These are phyloP conservation scores for Datnioides undecimradiatus DNA, from an alignment of 2,113 vertebrate genomes.

Conservation along the genomic window DNA sequence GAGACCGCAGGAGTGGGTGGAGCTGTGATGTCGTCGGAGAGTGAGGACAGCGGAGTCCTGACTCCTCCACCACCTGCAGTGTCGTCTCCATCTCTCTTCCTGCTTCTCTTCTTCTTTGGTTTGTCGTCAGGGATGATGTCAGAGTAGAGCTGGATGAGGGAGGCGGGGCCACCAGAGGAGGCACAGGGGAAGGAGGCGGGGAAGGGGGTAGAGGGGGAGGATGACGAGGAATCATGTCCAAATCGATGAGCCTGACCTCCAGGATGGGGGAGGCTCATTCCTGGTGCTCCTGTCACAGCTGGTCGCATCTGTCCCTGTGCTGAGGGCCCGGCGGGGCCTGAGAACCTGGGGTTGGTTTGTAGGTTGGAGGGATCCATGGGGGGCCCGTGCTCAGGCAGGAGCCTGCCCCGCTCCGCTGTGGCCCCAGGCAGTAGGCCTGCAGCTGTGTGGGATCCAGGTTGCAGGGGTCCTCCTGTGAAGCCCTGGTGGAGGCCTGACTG, in stretches of 20 bases:
- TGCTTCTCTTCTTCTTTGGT: constrained; percentile 90
- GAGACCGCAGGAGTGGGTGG: constrained; percentile 88
- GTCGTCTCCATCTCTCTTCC: constrained; percentile 87
- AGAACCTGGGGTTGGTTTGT: constrained; percentile 71
- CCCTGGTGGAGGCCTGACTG: constrained; percentile 73
- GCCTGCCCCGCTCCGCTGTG: constrained; percentile 60
- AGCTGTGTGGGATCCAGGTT: constrained; percentile 28
- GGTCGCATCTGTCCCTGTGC: constrained; percentile 77
- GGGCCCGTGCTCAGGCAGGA: constrained; percentile 64
- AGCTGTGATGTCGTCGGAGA: constrained; percentile 89
- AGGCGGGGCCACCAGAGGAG: constrained; percentile 76
- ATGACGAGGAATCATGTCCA: constrained; percentile 77
- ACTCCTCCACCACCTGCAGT: constrained; percentile 34
- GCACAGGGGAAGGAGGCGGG: constrained; percentile 26
- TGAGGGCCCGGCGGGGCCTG: constrained; percentile 59
- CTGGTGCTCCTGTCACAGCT: constrained; percentile 57
- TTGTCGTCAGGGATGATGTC: constrained; percentile 94
- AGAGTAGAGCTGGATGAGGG: constrained; percentile 92
- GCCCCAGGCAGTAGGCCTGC: constrained; percentile 49
- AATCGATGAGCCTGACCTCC: constrained; percentile 49
- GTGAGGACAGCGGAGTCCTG: constrained; percentile 89
- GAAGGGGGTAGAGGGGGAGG: constrained; percentile 25
- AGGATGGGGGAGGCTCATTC: constrained; percentile 58
- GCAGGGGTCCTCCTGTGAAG: constrained; percentile 46
- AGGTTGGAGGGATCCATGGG: constrained; percentile 78